A percentile compares a stretch with the other conserved stretches of the same genome.
These are phyloP conservation scores for Macroteleia sp. DNA, from an alignment of 2,888 invertebrate genomes.

Conservation along the genomic window DNA sequence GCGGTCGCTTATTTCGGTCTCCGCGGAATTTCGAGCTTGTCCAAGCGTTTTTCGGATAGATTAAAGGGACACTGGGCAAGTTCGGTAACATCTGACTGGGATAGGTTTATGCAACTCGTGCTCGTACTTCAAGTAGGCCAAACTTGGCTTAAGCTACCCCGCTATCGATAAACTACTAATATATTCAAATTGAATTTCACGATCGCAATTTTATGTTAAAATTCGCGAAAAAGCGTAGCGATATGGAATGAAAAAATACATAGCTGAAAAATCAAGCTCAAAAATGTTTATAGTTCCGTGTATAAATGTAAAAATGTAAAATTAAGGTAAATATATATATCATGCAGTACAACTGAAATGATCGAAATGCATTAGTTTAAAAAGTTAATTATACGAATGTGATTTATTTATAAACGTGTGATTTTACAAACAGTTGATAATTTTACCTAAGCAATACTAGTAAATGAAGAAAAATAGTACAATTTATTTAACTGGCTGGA, in stretches of 20 bases:
- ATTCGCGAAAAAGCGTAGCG: not conserved
- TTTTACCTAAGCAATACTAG: no score
- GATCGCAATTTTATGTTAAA: not conserved
- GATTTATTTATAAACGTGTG: no score
- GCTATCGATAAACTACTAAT: slow-evolving; percentile 14
- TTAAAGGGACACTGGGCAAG: slow-evolving; percentile 35
- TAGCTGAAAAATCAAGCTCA: no score
- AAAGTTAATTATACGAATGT: no score
- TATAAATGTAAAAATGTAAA: no score
- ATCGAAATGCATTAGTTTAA: no score
- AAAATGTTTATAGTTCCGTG: no score
- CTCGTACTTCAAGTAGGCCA: slow-evolving; percentile 17
- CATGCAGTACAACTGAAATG: no score
- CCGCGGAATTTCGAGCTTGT: slow-evolving; percentile 58
- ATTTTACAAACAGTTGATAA: no score
- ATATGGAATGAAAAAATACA: not conserved
- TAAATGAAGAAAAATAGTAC: no score
- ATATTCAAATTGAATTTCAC: slow-evolving; percentile 41
- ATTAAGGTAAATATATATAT: no score
- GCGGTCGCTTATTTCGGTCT: slow-evolving; percentile 66
- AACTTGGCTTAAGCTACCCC: slow-evolving; percentile 8
- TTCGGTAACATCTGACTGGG: slow-evolving; percentile 35
- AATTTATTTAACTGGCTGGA: no score
- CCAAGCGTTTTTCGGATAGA: slow-evolving; percentile 55
- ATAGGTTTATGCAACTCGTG: slow-evolving; percentile 10